phyloP scores from a whole-genome alignment of 2,797 vertebrate genomes.

The Crocodylus rhombifer region DNA sequence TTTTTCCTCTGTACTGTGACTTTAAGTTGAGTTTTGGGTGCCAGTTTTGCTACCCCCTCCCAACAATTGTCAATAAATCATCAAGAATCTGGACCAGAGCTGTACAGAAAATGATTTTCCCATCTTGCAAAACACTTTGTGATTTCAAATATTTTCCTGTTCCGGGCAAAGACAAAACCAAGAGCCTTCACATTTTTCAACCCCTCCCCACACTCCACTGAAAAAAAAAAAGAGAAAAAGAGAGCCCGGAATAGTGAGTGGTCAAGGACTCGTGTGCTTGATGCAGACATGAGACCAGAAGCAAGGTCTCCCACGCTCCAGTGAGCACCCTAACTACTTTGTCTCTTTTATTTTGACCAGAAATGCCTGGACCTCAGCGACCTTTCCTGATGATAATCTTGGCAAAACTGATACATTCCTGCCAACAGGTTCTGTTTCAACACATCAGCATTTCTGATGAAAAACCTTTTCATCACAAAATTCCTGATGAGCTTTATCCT shows the following conservation, averaged over 20 bases:
- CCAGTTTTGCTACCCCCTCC: background rate
- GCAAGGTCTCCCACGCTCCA: background rate
- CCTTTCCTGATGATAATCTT: background rate
- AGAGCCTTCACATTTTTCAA: background rate
- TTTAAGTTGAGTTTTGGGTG: background rate
- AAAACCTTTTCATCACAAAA: background rate
- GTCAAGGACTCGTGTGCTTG: background rate
- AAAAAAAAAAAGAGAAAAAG: background rate
- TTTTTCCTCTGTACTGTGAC: fast-evolving
- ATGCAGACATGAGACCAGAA: background rate
- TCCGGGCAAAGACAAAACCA: background rate
- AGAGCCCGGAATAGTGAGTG: background rate
- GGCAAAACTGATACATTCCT: background rate
- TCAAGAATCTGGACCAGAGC: background rate
- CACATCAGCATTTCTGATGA: background rate
- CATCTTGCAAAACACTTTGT: background rate
- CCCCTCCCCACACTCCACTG: background rate
- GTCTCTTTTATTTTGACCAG: background rate
- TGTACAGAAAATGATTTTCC: background rate
- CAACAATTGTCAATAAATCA: background rate
- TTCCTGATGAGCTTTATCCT: background rate
- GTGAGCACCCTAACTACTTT: background rate
- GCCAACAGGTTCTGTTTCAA: background rate
- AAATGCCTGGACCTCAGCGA: background rate
- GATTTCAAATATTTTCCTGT: background rate